Evolutionary conservation across 1,140 invertebrate species (phyloP).

Genomic region (Procambarus virginalis): DNA sequence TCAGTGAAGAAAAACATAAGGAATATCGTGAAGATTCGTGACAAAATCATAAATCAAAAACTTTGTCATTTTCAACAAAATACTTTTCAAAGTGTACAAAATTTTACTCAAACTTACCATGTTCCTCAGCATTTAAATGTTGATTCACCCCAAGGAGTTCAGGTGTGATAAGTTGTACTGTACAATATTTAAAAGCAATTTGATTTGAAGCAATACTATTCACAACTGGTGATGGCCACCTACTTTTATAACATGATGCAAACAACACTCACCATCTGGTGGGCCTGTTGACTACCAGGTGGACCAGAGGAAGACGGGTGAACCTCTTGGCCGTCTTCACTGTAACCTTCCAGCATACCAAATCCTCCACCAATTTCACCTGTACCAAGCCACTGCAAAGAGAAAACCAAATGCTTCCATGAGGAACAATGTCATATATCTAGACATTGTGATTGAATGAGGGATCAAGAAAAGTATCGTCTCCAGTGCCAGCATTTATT

Average conservation of each 20-base stretch:
- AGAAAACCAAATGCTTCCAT: not conserved
- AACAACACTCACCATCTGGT: conserved; percentile 55
- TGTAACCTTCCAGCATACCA: conserved; percentile 35
- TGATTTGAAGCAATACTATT: not conserved
- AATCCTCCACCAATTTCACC: conserved; percentile 43
- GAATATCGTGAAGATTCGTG: no score
- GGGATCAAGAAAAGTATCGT: no score
- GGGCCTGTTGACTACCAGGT: conserved; percentile 35
- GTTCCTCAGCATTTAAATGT: no score
- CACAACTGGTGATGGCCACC: not conserved
- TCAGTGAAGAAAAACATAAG: no score
- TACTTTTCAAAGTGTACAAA: no score
- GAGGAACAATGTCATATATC: not conserved
- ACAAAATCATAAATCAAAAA: no score
- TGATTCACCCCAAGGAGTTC: no score
- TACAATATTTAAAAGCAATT: no score
- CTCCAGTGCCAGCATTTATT: no score
- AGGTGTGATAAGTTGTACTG: no score
- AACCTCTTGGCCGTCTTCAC: conserved; percentile 41
- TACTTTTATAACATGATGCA: not conserved
- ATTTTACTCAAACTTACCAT: no score
- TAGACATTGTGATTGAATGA: not conserved
- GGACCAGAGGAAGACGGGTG: conserved; percentile 29
- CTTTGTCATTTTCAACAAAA: no score
- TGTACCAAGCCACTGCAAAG: conserved; percentile 40